These are phyloP conservation scores for Trematomus bernacchii DNA, from an alignment of 2,797 vertebrate species.

Conservation along the genomic window DNA sequence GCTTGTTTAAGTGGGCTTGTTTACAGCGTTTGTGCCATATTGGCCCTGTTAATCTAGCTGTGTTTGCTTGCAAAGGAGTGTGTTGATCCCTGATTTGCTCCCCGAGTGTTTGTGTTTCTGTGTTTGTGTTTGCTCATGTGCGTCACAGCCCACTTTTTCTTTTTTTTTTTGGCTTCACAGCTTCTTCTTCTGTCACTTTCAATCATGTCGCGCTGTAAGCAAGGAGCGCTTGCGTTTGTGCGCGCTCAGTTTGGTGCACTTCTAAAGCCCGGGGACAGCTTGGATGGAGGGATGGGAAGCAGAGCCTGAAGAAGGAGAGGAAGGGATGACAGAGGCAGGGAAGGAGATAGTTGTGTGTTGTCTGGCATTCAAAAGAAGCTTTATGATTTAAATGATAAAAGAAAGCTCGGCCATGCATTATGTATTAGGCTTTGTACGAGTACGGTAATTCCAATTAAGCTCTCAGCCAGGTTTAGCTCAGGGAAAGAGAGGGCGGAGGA, in stretches of 20 bases:
- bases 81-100: slow-evolving; percentile 52
- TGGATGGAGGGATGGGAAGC: slow-evolving; percentile 59
- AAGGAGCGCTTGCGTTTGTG: slow-evolving; percentile 34
- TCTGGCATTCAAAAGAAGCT: slow-evolving; percentile 74
- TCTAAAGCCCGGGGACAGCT: slow-evolving; percentile 59
- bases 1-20: slow-evolving; percentile 62
- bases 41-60: slow-evolving; percentile 58
- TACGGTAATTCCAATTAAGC: slow-evolving; percentile 83
- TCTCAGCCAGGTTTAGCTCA: slow-evolving; percentile 55
- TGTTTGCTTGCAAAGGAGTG: slow-evolving; percentile 49
- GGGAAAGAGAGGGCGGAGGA: slow-evolving; percentile 37
- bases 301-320: slow-evolving; percentile 48
- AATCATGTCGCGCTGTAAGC: slow-evolving; percentile 62
- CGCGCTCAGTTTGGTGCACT: slow-evolving; percentile 29
- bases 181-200: slow-evolving; percentile 70
- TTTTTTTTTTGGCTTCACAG: slow-evolving; percentile 51
- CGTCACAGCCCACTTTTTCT: slow-evolving; percentile 57
- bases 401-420: slow-evolving; percentile 81
- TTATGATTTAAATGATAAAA: slow-evolving; percentile 86
- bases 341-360: slow-evolving; percentile 64
- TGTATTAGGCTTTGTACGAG: slow-evolving; percentile 79
- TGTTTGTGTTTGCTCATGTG: slow-evolving; percentile 57
- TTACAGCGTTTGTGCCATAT: slow-evolving; percentile 62
- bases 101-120: slow-evolving; percentile 3
- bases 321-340: slow-evolving; percentile 40